A percentile compares a stretch with the other conserved stretches of the same genome.
Conservation (phyloP, 2,113 vertebrate species). For the Zapornia atra region DNA sequence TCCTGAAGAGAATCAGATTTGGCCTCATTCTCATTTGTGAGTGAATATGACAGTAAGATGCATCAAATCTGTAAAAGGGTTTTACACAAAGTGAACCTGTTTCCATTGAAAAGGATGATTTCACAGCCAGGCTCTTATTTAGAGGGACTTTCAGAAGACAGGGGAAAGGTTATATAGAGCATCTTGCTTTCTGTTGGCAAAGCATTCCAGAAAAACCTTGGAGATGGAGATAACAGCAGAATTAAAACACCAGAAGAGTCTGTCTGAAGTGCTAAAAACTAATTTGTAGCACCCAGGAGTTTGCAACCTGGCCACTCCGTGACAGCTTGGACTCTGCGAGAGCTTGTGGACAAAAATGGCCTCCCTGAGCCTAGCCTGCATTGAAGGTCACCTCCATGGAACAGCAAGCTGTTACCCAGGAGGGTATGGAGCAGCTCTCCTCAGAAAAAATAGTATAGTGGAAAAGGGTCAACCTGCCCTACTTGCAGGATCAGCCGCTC, state of each 20-base stretch:
- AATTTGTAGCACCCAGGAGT: constrained; percentile 8
- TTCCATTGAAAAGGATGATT: not conserved
- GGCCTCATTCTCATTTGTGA: not conserved
- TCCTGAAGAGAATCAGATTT: not conserved
- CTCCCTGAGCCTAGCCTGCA: rapidly evolving
- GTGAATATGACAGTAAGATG: not conserved
- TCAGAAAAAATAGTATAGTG: not conserved
- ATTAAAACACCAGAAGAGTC: not conserved
- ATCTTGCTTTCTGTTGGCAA: not conserved
- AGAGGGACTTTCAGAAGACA: not conserved
- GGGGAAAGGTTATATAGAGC: not conserved
- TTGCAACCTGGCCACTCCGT: not conserved
- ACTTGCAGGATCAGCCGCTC: rapidly evolving
- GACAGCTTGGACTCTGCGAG: not conserved
- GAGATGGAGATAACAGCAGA: not conserved
- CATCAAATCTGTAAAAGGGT: not conserved
- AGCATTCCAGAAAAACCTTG: not conserved
- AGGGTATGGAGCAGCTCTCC: not conserved
- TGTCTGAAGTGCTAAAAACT: constrained; percentile 36
- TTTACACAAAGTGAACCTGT: not conserved
- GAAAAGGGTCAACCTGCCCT: not conserved
- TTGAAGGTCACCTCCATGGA: not conserved
- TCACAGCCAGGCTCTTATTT: not conserved
- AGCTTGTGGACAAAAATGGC: not conserved
- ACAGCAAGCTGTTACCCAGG: not conserved